Base-by-base conservation (phyloP, 2,888 invertebrate species). In the Hyles lineata region DNA sequence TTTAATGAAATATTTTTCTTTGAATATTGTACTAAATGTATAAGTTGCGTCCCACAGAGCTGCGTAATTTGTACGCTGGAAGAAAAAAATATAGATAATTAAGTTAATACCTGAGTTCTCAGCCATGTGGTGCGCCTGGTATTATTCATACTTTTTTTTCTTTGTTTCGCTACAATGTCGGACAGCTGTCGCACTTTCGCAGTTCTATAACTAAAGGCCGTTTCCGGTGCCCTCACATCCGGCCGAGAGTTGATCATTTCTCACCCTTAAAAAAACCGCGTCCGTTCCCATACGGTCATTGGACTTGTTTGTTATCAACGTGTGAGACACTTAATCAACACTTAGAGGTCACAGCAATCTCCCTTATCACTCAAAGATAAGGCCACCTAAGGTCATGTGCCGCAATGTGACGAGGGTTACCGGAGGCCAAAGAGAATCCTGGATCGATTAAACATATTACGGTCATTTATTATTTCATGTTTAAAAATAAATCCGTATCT, bases 191-290 rank as follows among this genome's bases (percentile, higher is more conserved):
- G 80, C 83, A 78, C 55, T 85, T 86, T 83, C 82, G 82, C 84
- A 84, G 85, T 83, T 85, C 85, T 87, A 86, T 88, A 88, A n/a
- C n/a, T 86, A 58, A 82, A 88, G 82, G 87, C 87, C 85, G 87
- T 89, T 91, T 92, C 92, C 92, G 91, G 89, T 87, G 89, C 90
- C 90, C 89, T 90, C 90, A 92, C 89, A 91, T 93, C 92, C 92
- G 92, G 90, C 82, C 80, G 81, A 91, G 91, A 90, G 90, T 86
- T 67, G 67, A 43, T 50, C 67, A 67, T 17, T 67, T 50, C 23
- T 50, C 43, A 43, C 50, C 43, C 50, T 50, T 50, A 67, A 67
- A 67, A 67, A 67, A 43, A 23, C 43, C 21, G 23, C 67, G 67
- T 67, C 67, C 50, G 67, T 67, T 67, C 73, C 25, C 73, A 85